These are phyloP conservation scores for Haemorhous mexicanus DNA, from an alignment of 2,113 vertebrate species.

Conservation along the genomic window DNA sequence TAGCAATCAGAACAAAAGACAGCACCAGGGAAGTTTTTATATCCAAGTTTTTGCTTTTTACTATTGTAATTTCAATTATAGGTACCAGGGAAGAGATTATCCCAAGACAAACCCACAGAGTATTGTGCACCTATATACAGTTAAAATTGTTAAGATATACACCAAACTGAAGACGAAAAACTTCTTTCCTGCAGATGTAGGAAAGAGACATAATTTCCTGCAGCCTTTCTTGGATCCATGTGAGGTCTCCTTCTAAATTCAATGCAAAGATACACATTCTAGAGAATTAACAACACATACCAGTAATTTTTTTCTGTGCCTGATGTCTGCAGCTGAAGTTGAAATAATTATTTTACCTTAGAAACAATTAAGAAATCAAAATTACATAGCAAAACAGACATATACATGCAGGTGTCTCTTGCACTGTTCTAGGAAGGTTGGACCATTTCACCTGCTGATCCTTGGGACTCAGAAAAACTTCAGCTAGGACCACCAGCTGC, in stretches of 20 bases:
- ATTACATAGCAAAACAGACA: neutral
- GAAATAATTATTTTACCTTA: conserved; percentile 14
- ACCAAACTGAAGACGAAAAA: neutral
- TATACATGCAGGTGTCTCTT: neutral
- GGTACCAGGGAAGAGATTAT: neutral
- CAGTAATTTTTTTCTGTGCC: conserved; percentile 49
- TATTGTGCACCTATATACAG: neutral
- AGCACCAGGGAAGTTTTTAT: neutral
- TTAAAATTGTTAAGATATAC: neutral
- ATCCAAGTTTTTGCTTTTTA: neutral
- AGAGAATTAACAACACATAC: conserved; percentile 34
- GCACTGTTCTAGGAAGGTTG: neutral
- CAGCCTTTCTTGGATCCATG: neutral
- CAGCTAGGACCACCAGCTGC: conserved; percentile 32
- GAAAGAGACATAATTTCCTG: neutral
- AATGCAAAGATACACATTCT: conserved; percentile 12
- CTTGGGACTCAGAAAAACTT: conserved; percentile 86
- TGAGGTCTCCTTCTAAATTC: conserved; percentile 17
- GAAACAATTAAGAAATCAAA: neutral
- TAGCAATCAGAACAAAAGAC: neutral
- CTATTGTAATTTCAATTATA: neutral
- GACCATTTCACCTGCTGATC: conserved; percentile 94
- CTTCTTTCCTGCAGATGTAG: neutral
- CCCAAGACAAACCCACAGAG: neutral
- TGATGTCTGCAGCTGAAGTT: conserved; percentile 11